phyloP scores from a whole-genome alignment of 2,888 invertebrate species.

The Cylindroiulus punctatus region DNA sequence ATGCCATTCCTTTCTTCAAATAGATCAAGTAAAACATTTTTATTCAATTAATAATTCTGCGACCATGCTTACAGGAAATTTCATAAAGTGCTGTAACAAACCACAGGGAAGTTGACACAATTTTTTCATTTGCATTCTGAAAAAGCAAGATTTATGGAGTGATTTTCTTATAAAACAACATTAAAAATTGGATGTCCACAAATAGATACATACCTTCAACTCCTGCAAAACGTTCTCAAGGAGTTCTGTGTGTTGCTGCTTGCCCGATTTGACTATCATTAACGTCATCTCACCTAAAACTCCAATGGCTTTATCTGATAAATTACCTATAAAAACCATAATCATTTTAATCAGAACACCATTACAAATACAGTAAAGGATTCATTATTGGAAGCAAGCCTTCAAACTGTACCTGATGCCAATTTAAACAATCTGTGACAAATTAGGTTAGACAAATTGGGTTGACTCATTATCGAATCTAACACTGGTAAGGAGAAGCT shows the following conservation, averaged over 20 bases:
- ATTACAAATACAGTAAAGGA: too few species aligned
- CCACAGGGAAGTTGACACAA: neutral
- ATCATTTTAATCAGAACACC: too few species aligned
- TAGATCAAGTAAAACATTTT: neutral
- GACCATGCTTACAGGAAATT: neutral
- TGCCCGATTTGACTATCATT: neutral
- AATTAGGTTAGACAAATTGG: neutral
- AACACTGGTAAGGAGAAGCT: neutral
- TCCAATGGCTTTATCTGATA: neutral
- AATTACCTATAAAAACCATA: neutral
- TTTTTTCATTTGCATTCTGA: neutral
- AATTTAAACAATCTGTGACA: neutral
- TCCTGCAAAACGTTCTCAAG: neutral
- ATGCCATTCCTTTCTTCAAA: neutral
- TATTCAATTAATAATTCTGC: neutral
- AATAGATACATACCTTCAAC: neutral
- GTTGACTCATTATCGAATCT: neutral
- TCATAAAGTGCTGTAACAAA: neutral
- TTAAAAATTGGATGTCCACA: neutral
- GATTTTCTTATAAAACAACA: neutral
- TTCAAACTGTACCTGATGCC: neutral
- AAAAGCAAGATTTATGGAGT: neutral
- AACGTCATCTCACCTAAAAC: conserved; percentile 29
- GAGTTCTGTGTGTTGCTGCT: neutral
- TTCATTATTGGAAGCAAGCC: neutral